Evolutionary conservation across 1,140 invertebrate genomes (phyloP).

Genomic region (Cryptotermes secundus): DNA sequence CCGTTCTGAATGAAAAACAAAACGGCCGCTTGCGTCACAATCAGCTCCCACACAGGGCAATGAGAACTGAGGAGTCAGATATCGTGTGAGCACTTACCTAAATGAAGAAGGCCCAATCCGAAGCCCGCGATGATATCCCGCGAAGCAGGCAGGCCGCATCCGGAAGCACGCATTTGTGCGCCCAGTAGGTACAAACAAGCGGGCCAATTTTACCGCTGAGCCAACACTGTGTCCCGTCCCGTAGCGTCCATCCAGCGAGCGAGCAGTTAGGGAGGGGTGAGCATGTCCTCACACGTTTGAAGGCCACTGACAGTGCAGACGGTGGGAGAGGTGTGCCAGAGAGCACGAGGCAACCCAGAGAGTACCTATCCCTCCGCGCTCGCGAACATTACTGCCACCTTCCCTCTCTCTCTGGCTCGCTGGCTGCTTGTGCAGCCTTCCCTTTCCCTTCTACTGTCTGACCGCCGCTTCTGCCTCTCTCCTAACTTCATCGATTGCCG

Average conservation of each 20-base stretch:
- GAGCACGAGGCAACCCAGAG: too few species aligned
- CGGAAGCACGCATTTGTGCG: not conserved
- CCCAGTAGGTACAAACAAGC: not conserved
- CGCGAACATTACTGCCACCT: not conserved
- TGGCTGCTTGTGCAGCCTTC: too few species aligned
- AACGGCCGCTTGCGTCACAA: too few species aligned
- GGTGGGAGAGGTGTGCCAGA: too few species aligned
- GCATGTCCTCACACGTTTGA: too few species aligned
- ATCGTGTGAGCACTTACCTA: not conserved
- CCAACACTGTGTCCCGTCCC: not conserved
- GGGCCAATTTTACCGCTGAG: not conserved
- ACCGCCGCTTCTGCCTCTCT: slow-evolving; percentile 11
- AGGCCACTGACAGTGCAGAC: too few species aligned
- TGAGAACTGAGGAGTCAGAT: too few species aligned
- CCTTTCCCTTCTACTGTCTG: slow-evolving; percentile 16
- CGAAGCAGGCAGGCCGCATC: too few species aligned
- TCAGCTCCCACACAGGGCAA: too few species aligned
- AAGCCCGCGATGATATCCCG: not conserved
- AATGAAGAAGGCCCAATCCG: not conserved
- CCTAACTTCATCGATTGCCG: slow-evolving; percentile 6
- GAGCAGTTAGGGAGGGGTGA: not conserved
- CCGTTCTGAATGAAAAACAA: too few species aligned
- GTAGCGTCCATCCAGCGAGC: not conserved
- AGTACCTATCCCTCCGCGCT: not conserved
- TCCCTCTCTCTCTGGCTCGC: not conserved